Evolutionary conservation across 2,888 invertebrate genomes (phyloP).

Genomic region (Balanococcus diminutus): DNA sequence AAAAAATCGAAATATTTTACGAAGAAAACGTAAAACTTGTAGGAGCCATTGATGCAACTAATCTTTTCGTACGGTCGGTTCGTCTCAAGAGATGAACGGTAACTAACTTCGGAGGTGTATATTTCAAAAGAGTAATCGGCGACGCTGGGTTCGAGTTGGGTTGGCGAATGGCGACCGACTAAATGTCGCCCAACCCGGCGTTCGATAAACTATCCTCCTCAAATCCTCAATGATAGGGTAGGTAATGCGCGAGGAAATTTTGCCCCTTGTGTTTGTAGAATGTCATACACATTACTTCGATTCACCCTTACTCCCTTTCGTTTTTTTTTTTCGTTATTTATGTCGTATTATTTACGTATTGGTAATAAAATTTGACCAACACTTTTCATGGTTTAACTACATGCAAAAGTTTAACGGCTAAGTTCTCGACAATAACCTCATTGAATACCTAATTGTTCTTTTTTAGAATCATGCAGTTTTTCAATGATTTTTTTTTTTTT

Average conservation of each 20-base stretch:
- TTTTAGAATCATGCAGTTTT: neutral
- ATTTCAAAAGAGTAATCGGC: constrained; percentile 37
- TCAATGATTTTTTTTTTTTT: neutral
- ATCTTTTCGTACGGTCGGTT: neutral
- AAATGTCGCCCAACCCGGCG: constrained; percentile 53
- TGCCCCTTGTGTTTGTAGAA: constrained; percentile 10
- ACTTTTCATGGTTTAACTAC: neutral
- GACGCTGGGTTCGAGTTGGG: constrained; percentile 41
- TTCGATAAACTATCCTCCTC: constrained; percentile 49
- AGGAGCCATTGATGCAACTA: constrained; percentile 42
- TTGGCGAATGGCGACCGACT: constrained; percentile 52
- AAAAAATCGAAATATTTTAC: neutral
- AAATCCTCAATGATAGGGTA: constrained; percentile 36
- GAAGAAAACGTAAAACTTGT: constrained; percentile 34
- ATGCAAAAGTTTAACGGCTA: too few species aligned
- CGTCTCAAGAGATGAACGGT: neutral
- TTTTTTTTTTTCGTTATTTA: constrained; percentile 13
- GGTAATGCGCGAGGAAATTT: constrained; percentile 38
- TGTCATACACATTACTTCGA: constrained; percentile 28
- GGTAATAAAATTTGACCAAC: constrained; percentile 6
- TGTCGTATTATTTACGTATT: neutral
- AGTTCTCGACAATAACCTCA: too few species aligned
- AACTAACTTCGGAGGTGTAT: constrained; percentile 30
- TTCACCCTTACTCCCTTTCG: neutral
- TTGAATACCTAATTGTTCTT: too few species aligned